phyloP scores from a whole-genome alignment of 2,888 invertebrate species.

The Drosophila demipolita region DNA sequence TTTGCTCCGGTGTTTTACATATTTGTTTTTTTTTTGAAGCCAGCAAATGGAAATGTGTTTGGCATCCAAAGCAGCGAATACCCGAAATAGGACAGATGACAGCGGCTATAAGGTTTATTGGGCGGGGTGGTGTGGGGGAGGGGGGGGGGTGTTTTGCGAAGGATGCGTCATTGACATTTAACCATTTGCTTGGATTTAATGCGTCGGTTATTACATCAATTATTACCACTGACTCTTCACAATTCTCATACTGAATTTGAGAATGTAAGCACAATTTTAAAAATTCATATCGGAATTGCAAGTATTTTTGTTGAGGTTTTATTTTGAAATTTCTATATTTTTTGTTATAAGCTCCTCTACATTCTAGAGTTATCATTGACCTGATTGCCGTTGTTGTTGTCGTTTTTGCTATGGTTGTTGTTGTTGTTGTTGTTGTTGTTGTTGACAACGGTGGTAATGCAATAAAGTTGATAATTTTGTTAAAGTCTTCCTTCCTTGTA shows the following conservation, averaged over 20 bases:
- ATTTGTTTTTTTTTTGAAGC: constrained; percentile 8
- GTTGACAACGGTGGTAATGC: constrained; percentile 37
- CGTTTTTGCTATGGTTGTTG: neutral
- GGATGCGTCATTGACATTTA: constrained; percentile 2
- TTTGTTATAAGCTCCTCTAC: too few relatives aligned
- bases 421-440: constrained; percentile 1
- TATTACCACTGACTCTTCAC: neutral
- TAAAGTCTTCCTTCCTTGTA: constrained; percentile 30
- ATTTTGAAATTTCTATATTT: neutral
- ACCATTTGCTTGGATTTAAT: constrained; percentile 6
- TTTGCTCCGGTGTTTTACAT: constrained; percentile 1
- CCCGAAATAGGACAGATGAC: too few relatives aligned
- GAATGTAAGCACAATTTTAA: neutral
- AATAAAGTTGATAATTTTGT: constrained; percentile 71
- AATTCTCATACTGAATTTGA: neutral
- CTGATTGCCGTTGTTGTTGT: constrained; percentile 7
- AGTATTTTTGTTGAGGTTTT: neutral
- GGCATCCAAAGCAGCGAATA: neutral
- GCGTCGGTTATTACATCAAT: neutral
- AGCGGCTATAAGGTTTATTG: neutral
- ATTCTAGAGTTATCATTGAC: neutral
- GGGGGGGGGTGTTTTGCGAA: neutral
- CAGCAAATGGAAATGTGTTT: neutral
- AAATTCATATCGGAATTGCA: neutral
- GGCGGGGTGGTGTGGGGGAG: neutral